phyloP scores from a whole-genome alignment of 2,797 vertebrate genomes.

The Sebastes minor region DNA sequence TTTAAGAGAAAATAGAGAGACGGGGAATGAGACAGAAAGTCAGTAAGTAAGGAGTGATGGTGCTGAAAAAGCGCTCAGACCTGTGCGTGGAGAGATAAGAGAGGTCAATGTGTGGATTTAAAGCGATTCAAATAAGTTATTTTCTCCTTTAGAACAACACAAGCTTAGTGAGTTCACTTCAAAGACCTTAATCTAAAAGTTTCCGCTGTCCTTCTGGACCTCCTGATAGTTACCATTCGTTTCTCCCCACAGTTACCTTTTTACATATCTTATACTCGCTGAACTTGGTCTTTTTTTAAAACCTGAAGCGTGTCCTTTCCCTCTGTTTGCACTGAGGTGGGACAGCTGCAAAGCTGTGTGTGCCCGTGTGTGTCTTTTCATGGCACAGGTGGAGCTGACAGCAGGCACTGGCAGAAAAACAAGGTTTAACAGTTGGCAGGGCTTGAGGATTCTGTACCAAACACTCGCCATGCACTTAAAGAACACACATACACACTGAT shows the following conservation, averaged over 20 bases:
- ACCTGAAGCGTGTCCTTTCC: conserved; percentile 24
- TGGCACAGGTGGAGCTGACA: conserved; percentile 69
- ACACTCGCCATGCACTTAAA: conserved; percentile 42
- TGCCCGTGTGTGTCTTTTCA: conserved; percentile 42
- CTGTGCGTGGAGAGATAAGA: conserved; percentile 16
- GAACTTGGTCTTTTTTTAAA: background rate
- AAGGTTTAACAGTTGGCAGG: conserved; percentile 69
- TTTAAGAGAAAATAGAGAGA: conserved; percentile 25
- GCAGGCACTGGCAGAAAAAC: conserved; percentile 66
- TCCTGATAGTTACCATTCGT: background rate
- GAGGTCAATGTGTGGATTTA: conserved; percentile 20
- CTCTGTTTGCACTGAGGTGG: conserved; percentile 32
- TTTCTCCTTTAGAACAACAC: conserved; percentile 9
- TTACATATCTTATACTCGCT: background rate
- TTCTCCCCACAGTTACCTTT: background rate
- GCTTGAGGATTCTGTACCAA: conserved; percentile 49
- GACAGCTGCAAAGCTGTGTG: conserved; percentile 58
- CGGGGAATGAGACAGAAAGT: conserved; percentile 41
- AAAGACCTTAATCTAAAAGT: background rate
- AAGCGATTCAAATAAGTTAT: conserved; percentile 11
- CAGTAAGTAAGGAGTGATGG: conserved; percentile 40
- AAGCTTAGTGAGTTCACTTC: background rate
- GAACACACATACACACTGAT: conserved; percentile 19
- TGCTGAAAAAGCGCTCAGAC: conserved; percentile 50
- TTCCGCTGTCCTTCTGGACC: background rate